A percentile compares a stretch with the other conserved stretches of the same genome.
These are phyloP conservation scores for Eilema griseolum DNA, from an alignment of 2,888 invertebrate species.

Conservation along the genomic window DNA sequence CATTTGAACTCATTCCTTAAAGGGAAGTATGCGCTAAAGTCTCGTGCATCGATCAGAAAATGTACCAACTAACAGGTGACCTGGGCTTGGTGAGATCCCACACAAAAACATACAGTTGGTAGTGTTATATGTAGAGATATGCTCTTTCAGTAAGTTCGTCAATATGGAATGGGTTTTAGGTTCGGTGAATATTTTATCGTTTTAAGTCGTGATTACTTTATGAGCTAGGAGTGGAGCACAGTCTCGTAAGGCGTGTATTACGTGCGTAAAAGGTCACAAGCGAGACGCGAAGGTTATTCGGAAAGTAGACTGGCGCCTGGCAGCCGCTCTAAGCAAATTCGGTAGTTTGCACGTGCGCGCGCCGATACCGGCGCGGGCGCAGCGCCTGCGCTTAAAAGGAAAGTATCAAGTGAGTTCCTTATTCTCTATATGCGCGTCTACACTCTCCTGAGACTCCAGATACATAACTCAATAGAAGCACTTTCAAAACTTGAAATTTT, in stretches of 20 bases:
- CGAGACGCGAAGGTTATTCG: conserved; percentile 85
- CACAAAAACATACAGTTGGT: conserved; percentile 1
- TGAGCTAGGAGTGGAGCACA: conserved; percentile 67
- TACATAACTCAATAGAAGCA: background rate
- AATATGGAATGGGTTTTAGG: conserved; percentile 43
- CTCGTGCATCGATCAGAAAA: background rate
- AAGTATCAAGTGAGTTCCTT: conserved; percentile 40
- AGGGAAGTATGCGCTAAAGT: background rate
- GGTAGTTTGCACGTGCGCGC: conserved; percentile 66
- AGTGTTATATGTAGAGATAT: conserved; percentile 10
- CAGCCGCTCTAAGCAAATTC: conserved; percentile 78
- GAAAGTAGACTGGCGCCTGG: conserved; percentile 84
- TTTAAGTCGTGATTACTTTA: conserved; percentile 62
- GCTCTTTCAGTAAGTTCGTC: conserved; percentile 11
- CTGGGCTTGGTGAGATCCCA: background rate
- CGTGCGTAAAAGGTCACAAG: conserved; percentile 84
- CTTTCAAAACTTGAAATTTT: background rate
- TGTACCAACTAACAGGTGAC: no score
- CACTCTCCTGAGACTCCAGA: conserved; percentile 9
- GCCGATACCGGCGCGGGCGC: conserved; percentile 15
- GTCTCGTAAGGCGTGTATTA: conserved; percentile 69
- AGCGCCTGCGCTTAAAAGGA: conserved; percentile 41
- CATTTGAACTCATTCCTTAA: background rate
- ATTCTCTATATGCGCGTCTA: conserved; percentile 23
- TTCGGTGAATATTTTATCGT: conserved; percentile 50